Base-by-base conservation (phyloP, 2,113 vertebrate species). In the Oncorhynchus gorbuscha region DNA sequence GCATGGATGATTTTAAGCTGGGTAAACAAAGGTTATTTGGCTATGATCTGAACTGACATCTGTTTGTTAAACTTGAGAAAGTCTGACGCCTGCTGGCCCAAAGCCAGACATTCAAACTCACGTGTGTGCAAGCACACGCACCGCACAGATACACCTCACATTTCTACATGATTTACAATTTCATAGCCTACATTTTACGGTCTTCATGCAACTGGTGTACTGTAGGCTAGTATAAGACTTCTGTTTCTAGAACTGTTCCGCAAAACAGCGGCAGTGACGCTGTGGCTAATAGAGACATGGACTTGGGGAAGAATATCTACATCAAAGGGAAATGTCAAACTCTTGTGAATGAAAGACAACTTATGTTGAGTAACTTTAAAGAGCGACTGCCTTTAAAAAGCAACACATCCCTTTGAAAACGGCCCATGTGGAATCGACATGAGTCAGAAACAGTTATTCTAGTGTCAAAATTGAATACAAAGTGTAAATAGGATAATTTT, bases 191-290 rank as follows among this genome's bases (percentile, higher is more conserved):
- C 24, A 32, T 77, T 66, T 32, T 69, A 69, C 20, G 22, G 74
- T 20, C 51, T 55, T 72, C 35, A 71, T 18, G n/a, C 74, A 67
- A 71, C 55, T 16, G 24, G 68, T 70, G 68, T 24, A 39, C 14
- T 12, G 24, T 35, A 45, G 6, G 9, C 39, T 39, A 22, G 1
- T 26, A 7, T 51, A 51, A 51, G 49, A 51, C 13, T 4, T 51
- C 16, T 51, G 49, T 51, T 51, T 13, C 12, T 51, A 51, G 49
- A 51, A 51, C 14, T 51, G 11, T 3, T 51, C 49, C 14, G 49
- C 49, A 51, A 16, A 51, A 51, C 3, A 51, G 14, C 0, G 9
- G 49, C 49, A 51, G 49, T 51, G 49, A 14, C 12, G 3, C 49
- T 51, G 49, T 51, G 49, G 49, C 49, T 14, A 35, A 35, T 51